These are phyloP conservation scores for Xestoiulus laeticollis DNA, from an alignment of 2,888 invertebrate species.

Conservation along the genomic window DNA sequence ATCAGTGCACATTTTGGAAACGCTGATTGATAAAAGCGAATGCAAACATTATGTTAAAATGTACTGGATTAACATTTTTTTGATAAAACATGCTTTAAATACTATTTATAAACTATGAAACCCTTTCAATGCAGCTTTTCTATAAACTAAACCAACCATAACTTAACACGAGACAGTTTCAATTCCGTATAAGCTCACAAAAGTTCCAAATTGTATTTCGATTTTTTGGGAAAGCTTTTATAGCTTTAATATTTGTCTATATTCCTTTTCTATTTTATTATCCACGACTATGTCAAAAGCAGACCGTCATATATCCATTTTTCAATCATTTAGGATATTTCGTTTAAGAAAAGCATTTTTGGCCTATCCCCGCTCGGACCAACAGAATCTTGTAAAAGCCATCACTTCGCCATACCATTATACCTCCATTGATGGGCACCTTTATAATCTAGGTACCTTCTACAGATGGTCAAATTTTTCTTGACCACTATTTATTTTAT, in stretches of 20 bases:
- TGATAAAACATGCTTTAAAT: no score
- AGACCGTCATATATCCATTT: background rate
- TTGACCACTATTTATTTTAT: background rate
- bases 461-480: background rate
- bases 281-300: background rate
- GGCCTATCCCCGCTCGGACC: background rate
- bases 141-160: background rate
- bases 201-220: slow-evolving; percentile 25
- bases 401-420: background rate
- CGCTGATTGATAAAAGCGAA: no score
- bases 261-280: slow-evolving; percentile 15
- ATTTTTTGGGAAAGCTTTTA: background rate
- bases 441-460: background rate
- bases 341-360: slow-evolving; percentile 21
- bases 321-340: slow-evolving; percentile 23
- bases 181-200: background rate
- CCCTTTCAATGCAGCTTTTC: no score
- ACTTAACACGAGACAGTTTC: background rate
- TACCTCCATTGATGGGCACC: background rate
- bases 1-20: no score
- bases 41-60: no score
- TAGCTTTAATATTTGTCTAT: background rate
- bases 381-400: background rate
- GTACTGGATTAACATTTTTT: no score
- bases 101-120: no score